A percentile compares a stretch with the other conserved stretches of the same genome.
These are phyloP conservation scores for Anorthoa munda DNA, from an alignment of 2,888 invertebrate species.

Conservation along the genomic window DNA sequence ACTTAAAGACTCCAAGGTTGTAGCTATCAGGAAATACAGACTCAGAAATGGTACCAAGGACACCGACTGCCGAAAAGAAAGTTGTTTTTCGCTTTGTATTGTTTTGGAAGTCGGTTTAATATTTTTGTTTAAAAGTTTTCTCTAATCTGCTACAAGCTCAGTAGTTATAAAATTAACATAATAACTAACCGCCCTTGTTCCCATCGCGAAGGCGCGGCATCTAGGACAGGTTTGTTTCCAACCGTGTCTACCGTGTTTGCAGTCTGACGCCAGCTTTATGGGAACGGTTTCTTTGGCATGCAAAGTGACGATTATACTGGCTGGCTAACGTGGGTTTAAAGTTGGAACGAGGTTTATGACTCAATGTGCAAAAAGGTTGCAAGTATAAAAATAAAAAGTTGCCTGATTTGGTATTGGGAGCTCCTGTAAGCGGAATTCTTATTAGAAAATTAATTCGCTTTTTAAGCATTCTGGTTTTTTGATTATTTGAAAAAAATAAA, in stretches of 20 bases:
- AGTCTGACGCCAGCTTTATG: constrained; percentile 42
- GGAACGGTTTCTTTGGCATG: constrained; percentile 43
- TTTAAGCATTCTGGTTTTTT: too few species aligned
- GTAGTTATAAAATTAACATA: constrained; percentile 53
- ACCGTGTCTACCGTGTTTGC: constrained; percentile 22
- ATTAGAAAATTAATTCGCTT: too few species aligned
- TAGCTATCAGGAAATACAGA: too few species aligned
- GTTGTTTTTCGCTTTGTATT: too few species aligned
- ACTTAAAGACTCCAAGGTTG: too few species aligned
- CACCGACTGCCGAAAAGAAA: too few species aligned
- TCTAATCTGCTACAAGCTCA: constrained; percentile 6
- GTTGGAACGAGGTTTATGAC: constrained; percentile 5
- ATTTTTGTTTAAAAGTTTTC: not conserved
- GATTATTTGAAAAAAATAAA: too few species aligned
- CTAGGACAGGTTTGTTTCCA: constrained; percentile 63
- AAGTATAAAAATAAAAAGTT: not conserved
- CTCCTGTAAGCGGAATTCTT: not conserved
- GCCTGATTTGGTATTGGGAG: not conserved
- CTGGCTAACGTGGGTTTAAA: constrained; percentile 16
- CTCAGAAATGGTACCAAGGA: too few species aligned
- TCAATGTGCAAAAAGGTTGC: not conserved
- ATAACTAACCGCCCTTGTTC: constrained; percentile 55
- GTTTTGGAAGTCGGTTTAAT: too few species aligned
- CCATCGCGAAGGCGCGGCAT: constrained; percentile 54
- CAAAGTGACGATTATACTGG: constrained; percentile 23